Base-by-base conservation (phyloP, 1,140 invertebrate species). In the Diuraphis noxia region DNA sequence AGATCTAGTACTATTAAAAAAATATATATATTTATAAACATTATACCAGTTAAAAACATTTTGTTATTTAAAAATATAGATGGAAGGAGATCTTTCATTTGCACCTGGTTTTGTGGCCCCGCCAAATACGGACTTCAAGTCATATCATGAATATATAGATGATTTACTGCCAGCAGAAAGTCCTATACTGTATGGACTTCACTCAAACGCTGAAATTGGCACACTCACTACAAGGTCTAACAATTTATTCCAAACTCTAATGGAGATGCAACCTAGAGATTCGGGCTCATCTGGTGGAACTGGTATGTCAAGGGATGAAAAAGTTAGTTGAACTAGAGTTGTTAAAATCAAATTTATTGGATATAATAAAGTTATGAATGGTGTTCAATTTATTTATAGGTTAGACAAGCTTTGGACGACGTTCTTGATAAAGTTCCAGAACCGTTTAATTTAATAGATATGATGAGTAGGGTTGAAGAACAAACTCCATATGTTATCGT, bases 141-240 rank as follows among this genome's bases (percentile, higher is more conserved):
- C 96, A 7, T 99, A 98, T 94, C 98, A 99, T 94, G 93, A 95
- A 82, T 99, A 99, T 93, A 96, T 99, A n/a, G 97, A 98, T 93
- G 96, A 98, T 91, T 95, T 95, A 93, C 93, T 99, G 10, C 98
- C 98, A 0, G 94, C 96, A 1, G 98, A 99, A 94, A 98, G 97
- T 90, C 98, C 98, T 0, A 95, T 96, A 92, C 94, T 99, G 0
- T 99, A 99, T 93, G 98, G 98, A 30, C 94, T 99, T 8, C 98
- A 99, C 94, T 96, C 97, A 1, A 99, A 99, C 94, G 98, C 98
- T 13, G 98, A 99, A 94, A 99, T 99, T 92, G 98, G 98, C 36
- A 98, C 98, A 93, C 94, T 99, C 72, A 98, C 98, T 0, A 96
- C 95, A 0, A 97, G 96, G 7, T 97, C 98, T 0, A 97, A 98